These are phyloP conservation scores for Philereme transversata DNA, from an alignment of 2,888 invertebrate species.

Conservation along the genomic window DNA sequence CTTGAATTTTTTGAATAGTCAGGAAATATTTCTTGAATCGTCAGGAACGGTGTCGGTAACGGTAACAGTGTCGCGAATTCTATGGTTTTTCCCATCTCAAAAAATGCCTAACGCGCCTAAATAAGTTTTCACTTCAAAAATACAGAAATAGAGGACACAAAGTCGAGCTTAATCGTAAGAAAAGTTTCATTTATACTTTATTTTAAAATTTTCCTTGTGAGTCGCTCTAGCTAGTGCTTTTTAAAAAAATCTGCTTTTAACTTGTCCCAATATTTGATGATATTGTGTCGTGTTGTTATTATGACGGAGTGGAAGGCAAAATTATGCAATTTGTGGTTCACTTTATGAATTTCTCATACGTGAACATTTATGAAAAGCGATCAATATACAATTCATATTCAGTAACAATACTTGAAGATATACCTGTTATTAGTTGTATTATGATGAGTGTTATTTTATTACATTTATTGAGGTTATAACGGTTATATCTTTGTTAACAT, in stretches of 20 bases:
- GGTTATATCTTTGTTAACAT: conserved; percentile 18
- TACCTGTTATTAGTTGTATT: not conserved
- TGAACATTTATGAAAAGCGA: conserved; percentile 15
- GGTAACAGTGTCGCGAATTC: no score
- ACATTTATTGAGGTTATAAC: conserved; percentile 8
- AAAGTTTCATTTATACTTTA: no score
- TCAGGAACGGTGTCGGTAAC: no score
- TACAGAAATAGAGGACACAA: no score
- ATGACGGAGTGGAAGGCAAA: conserved; percentile 63
- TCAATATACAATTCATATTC: conserved; percentile 7
- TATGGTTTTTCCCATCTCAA: no score
- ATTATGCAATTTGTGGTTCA: conserved; percentile 76
- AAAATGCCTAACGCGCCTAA: no score
- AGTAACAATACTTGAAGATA: not conserved
- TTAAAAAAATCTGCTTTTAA: conserved; percentile 16
- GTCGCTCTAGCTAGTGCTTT: no score
- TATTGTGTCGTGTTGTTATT: conserved; percentile 73
- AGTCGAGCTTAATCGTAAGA: no score
- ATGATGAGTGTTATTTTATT: conserved; percentile 8
- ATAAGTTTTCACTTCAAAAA: no score
- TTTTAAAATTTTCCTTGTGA: no score
- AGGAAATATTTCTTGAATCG: no score
- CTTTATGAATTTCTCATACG: conserved; percentile 37
- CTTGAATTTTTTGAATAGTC: no score
- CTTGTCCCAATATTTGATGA: conserved; percentile 48